A percentile compares a stretch with the other conserved stretches of the same genome.
These are phyloP conservation scores for Halocaridina rubra DNA, from an alignment of 2,888 invertebrate species.

Conservation along the genomic window DNA sequence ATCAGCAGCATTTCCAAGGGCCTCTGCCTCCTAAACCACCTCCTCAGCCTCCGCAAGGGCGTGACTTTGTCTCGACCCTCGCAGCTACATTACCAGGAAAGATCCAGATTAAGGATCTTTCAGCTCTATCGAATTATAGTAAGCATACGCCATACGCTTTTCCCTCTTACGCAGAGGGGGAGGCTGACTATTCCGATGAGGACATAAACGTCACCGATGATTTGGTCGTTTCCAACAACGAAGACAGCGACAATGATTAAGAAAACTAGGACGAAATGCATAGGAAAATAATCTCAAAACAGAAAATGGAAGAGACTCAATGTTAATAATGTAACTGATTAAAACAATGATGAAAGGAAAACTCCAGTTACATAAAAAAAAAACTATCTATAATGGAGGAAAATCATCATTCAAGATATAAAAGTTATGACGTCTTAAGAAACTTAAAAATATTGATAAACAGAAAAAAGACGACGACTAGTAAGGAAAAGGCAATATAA, in stretches of 20 bases:
- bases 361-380: too few relatives aligned
- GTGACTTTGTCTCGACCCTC: background rate
- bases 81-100: conserved; percentile 28
- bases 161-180: conserved; percentile 30
- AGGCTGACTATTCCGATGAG: conserved; percentile 56
- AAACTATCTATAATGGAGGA: too few relatives aligned
- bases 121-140: conserved; percentile 27
- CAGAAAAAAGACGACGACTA: too few relatives aligned
- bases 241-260: conserved; percentile 59
- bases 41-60: background rate
- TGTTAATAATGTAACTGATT: too few relatives aligned
- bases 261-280: too few relatives aligned
- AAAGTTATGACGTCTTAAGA: too few relatives aligned
- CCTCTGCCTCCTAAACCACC: background rate
- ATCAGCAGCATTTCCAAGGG: background rate
- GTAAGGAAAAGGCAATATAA: too few relatives aligned
- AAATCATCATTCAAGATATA: too few relatives aligned
- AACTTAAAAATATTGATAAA: too few relatives aligned
- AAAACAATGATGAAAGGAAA: too few relatives aligned
- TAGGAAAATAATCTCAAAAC: too few relatives aligned
- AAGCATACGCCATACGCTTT: conserved; percentile 11
- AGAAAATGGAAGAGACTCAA: too few relatives aligned
- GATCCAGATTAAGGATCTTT: conserved; percentile 48
- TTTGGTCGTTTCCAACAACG: conserved; percentile 55
- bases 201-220: conserved; percentile 63